phyloP scores from a whole-genome alignment of 2,113 vertebrate genomes.

The Ptychochromis oligacanthus region DNA sequence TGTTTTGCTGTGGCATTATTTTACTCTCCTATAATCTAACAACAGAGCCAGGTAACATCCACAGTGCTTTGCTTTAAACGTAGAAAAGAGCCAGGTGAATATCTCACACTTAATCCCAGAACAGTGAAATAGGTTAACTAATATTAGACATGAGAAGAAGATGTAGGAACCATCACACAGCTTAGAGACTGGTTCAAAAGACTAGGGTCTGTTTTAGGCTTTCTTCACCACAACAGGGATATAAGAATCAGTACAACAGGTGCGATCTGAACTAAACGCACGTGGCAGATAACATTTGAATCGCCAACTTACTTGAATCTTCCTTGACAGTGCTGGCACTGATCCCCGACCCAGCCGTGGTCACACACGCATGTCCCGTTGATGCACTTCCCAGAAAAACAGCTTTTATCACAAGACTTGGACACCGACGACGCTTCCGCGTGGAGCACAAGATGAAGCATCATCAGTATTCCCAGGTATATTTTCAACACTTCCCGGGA shows the following conservation, averaged over 20 bases:
- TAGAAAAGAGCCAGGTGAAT: neutral
- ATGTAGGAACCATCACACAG: neutral
- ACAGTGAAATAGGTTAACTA: neutral
- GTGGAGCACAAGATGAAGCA: conserved; percentile 42
- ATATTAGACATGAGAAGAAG: neutral
- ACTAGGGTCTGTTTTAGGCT: neutral
- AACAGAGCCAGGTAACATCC: neutral
- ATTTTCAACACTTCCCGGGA: conserved; percentile 11
- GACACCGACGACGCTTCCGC: conserved; percentile 28
- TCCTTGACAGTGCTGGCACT: conserved; percentile 96
- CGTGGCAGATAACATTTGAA: neutral
- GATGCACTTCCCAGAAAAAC: conserved; percentile 85
- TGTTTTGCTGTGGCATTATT: neutral
- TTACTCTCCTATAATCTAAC: neutral
- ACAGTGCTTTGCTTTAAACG: accelerated
- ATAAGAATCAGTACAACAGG: neutral
- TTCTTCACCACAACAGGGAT: neutral
- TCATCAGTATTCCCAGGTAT: conserved; percentile 41
- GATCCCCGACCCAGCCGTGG: conserved; percentile 95
- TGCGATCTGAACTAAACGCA: neutral
- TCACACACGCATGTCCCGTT: conserved; percentile 93
- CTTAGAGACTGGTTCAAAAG: neutral
- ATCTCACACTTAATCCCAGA: neutral
- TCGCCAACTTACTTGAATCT: conserved; percentile 91
- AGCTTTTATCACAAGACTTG: conserved; percentile 54